Percentiles rank a stretch among this genome's conserved stretches.
Conservation (phyloP, 2,113 vertebrate genomes). For the Carassius gibelio region DNA sequence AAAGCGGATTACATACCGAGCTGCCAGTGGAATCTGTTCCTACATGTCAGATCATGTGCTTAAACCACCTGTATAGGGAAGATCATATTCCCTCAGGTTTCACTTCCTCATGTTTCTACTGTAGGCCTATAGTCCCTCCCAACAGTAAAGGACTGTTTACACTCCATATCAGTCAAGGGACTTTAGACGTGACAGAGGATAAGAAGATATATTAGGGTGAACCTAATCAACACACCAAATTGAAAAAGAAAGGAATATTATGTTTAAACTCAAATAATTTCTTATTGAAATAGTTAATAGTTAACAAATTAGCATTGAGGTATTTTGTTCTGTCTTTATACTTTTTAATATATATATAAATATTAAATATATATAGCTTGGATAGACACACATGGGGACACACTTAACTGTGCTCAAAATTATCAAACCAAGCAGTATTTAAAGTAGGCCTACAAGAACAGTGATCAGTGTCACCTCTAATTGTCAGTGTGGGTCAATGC, state of each 20-base stretch:
- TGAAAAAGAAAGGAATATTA: too few species aligned
- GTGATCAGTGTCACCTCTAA: neutral
- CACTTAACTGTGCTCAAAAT: too few species aligned
- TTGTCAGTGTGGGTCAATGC: neutral
- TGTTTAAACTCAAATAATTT: neutral
- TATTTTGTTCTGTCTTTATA: too few species aligned
- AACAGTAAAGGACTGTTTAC: too few species aligned
- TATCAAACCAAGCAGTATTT: too few species aligned
- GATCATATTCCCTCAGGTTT: neutral
- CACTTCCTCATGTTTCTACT: neutral
- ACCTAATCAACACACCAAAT: neutral
- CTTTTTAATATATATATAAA: neutral
- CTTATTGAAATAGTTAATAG: too few species aligned
- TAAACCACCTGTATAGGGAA: neutral
- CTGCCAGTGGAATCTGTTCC: neutral
- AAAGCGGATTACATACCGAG: neutral
- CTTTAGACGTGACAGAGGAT: too few species aligned
- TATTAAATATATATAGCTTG: too few species aligned
- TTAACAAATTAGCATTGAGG: too few species aligned
- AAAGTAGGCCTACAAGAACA: neutral
- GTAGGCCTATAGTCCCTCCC: neutral
- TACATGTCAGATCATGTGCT: neutral
- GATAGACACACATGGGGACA: too few species aligned
- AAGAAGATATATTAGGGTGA: neutral
- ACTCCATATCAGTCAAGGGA: too few species aligned